A percentile compares a stretch with the other conserved stretches of the same genome.
Conservation (phyloP, 2,113 vertebrate genomes). For the Phylloscopus whistleri region DNA sequence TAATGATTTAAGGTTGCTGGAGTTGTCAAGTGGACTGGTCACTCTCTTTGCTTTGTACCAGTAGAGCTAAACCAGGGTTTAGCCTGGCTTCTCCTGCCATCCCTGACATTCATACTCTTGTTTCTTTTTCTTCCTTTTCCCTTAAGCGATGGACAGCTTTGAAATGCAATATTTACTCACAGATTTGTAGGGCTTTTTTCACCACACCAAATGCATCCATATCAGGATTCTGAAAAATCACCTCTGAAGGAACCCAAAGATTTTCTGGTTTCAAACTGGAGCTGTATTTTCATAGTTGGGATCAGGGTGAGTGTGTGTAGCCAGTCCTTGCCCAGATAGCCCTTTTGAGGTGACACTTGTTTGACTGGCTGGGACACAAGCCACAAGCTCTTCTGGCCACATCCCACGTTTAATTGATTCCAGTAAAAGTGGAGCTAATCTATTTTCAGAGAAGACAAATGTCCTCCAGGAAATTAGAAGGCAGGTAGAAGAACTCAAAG, state of each 20-base stretch:
- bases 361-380: background rate
- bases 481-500: conserved; percentile 19
- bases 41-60: background rate
- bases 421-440: conserved; percentile 30
- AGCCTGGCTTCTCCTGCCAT: background rate
- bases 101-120: background rate
- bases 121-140: background rate
- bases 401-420: conserved; percentile 12
- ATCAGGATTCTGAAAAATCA: background rate
- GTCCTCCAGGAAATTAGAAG: conserved; percentile 43
- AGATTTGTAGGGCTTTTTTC: background rate
- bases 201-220: fast-evolving
- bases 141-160: background rate
- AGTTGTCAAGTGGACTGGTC: background rate
- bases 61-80: background rate
- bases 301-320: background rate
- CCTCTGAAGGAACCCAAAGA: background rate
- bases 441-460: conserved; percentile 30
- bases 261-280: background rate
- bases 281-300: background rate
- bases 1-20: background rate
- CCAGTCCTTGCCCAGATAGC: background rate
- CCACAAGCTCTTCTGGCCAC: conserved; percentile 11
- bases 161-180: background rate
- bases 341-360: background rate